Evolutionary conservation across 2,113 vertebrate species (phyloP), one percentile per base, ranked within the genome.

Genomic region (Cephalophus harveyi): DNA sequence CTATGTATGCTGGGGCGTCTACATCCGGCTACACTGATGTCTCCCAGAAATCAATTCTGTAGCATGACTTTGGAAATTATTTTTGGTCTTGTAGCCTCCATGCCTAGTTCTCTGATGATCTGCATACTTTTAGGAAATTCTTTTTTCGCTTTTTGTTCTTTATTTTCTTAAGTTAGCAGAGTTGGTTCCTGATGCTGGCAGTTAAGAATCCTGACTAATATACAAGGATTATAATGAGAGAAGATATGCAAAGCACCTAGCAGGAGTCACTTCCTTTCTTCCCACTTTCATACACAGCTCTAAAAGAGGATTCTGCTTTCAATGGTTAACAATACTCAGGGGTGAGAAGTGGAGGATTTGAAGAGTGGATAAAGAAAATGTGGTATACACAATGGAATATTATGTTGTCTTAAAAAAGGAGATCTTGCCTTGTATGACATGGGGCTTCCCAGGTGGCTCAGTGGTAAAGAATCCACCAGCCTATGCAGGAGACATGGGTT

Each of bases 121-220:
- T 54, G 9, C 59, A 85, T 57, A n/a, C 14, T 78, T 85, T 91
- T 60, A 82, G 27, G 60, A 79, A 88, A 94, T 74, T 28, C 5
- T 59, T 40, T 67, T 82, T 36, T 55, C 33, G 16, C 43, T 27
- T 59, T 78, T 57, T 46, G n/a, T 40, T 76, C 71, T 76, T 76
- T 27, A 76, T 43, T 76, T 76, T 76, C 59, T 90, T 94, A 87
- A 74, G 87, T 94, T 48, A 55, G 52, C 6, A 89, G 54, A 55
- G 17, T 40, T 94, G 74, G 17, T 86, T 87, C 94, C 50, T 88
- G 33, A 21, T n/a, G 17, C 36, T 60, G 13, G 19, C 79, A 95
- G 21, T 59, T 87, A 76, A 93, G 13, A 50, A 60, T 13, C 13
- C n/a, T 84, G 27, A 40, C 25, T 81, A 78, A 76, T 7, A 84